Evolutionary conservation across 2,888 invertebrate genomes (phyloP).

Genomic region (Dendrolimus houi): DNA sequence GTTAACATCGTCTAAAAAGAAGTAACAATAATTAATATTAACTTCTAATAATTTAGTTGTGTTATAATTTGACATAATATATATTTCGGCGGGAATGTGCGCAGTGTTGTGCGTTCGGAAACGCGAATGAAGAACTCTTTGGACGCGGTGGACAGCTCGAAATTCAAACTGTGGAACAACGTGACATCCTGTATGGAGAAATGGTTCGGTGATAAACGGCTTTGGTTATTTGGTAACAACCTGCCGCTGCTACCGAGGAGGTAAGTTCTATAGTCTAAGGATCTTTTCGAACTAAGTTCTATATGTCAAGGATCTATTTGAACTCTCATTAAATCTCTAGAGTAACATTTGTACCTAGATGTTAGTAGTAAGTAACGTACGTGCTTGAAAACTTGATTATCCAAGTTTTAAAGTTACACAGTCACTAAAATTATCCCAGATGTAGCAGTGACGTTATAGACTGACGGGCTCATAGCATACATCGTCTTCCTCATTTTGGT

Average conservation of each 20-base stretch:
- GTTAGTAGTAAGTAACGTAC: no score
- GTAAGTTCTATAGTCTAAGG: slow-evolving; percentile 56
- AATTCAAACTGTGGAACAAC: slow-evolving; percentile 62
- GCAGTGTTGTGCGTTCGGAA: slow-evolving; percentile 26
- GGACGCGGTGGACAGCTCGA: slow-evolving; percentile 31
- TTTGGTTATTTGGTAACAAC: slow-evolving; percentile 94
- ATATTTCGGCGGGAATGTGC: slow-evolving; percentile 50
- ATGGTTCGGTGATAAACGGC: slow-evolving; percentile 94
- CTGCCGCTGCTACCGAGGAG: slow-evolving; percentile 89
- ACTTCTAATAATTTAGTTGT: neutral
- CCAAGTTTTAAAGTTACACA: no score
- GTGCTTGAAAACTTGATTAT: no score
- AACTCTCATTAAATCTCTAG: no score
- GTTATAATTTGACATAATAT: slow-evolving; percentile 21
- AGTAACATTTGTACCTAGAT: no score
- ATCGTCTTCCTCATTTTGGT: no score
- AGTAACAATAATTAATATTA: neutral
- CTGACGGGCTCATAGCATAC: no score
- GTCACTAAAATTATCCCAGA: no score
- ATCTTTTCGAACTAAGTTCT: no score
- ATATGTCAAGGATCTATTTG: no score
- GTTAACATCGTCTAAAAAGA: slow-evolving; percentile 18
- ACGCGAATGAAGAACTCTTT: slow-evolving; percentile 57
- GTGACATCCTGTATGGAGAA: slow-evolving; percentile 87
- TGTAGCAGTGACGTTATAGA: no score